These are phyloP conservation scores for Lepidurus arcticus DNA, from an alignment of 1,140 invertebrate genomes.

Conservation along the genomic window DNA sequence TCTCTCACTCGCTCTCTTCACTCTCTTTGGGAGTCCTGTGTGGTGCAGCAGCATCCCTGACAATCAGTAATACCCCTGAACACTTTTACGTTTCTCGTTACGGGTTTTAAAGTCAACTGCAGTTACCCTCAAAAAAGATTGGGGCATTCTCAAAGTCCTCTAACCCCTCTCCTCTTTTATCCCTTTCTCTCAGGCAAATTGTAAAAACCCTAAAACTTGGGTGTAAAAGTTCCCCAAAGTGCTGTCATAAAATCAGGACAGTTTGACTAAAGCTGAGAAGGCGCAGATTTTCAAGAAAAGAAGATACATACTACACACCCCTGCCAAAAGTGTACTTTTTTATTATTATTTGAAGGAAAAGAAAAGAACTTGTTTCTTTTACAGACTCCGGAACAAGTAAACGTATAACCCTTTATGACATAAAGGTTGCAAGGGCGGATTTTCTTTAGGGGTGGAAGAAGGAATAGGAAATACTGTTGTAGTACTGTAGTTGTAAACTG, in stretches of 20 bases:
- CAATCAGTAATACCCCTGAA: background rate
- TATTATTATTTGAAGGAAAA: too few relatives aligned
- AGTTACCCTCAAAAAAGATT: slow-evolving; percentile 3
- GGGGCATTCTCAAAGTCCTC: background rate
- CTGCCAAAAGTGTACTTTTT: too few relatives aligned
- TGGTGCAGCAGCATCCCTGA: slow-evolving; percentile 15
- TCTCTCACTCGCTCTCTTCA: background rate
- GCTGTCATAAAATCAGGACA: slow-evolving; percentile 9
- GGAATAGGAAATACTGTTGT: too few relatives aligned
- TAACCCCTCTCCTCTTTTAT: too few relatives aligned
- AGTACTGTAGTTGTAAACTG: too few relatives aligned
- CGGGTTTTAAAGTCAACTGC: slow-evolving; percentile 11
- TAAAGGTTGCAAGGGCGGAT: too few relatives aligned
- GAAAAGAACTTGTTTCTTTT: too few relatives aligned
- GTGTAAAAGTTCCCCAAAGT: background rate
- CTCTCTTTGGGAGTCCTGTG: background rate
- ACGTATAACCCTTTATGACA: too few relatives aligned
- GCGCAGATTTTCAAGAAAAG: background rate
- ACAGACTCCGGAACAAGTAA: too few relatives aligned
- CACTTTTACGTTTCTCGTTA: background rate
- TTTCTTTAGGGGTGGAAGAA: too few relatives aligned
- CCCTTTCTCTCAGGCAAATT: too few relatives aligned
- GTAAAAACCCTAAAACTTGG: too few relatives aligned
- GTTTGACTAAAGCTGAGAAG: background rate
- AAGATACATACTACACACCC: background rate